phyloP scores from a whole-genome alignment of 2,797 vertebrate species.

The Xiphorhynchus erythropygius region DNA sequence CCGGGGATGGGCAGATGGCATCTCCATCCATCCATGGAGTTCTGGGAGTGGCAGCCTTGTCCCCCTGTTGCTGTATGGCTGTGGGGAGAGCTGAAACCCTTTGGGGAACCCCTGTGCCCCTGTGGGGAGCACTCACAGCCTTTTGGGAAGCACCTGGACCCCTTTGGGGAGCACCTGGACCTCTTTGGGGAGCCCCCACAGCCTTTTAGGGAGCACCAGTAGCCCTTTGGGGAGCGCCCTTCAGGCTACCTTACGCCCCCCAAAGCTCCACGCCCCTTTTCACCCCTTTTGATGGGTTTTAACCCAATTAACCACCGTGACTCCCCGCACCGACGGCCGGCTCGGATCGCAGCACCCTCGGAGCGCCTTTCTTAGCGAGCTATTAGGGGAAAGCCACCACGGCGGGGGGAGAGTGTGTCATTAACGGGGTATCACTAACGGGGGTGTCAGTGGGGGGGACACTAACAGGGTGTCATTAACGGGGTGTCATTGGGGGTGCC shows the following conservation, averaged over 20 bases:
- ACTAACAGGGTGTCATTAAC: not conserved
- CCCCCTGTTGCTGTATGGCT: not conserved
- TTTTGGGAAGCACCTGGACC: not conserved
- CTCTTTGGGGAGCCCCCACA: rapidly evolving
- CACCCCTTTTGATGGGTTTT: not conserved
- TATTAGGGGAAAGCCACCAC: not conserved
- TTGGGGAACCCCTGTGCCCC: not conserved
- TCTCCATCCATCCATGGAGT: not conserved
- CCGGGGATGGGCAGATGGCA: not conserved
- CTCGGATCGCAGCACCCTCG: not conserved
- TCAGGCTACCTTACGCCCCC: not conserved
- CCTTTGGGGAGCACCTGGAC: no score
- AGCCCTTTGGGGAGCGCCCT: not conserved
- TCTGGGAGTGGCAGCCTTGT: not conserved
- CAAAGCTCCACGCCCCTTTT: rapidly evolving
- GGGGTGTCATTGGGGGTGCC: not conserved
- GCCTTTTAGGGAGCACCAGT: no score
- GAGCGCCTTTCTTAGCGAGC: not conserved
- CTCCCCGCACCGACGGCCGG: no score
- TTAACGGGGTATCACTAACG: no score
- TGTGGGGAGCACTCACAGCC: not conserved
- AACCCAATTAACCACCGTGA: not conserved
- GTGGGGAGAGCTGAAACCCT: not conserved
- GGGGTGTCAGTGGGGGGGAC: not conserved
- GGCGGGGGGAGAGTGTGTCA: no score